Conservation (phyloP, 2,888 invertebrate genomes). For the Venustoraphidia nigricollis region DNA sequence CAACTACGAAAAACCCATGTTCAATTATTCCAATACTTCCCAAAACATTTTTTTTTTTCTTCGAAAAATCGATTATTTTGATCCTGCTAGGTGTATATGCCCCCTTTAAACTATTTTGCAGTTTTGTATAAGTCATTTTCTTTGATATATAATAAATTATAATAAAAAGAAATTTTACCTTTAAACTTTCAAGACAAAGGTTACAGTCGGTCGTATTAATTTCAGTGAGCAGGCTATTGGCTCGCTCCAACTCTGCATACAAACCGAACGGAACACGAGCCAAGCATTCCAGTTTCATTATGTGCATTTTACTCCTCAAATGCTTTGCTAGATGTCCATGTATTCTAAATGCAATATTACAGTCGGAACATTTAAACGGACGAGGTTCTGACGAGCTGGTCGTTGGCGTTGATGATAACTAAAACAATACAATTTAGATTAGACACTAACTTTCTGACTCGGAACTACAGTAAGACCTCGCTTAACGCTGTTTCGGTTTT, state of each 20-base stretch:
- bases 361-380: constrained; percentile 91
- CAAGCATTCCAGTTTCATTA: constrained; percentile 81
- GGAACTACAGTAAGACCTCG: too few species aligned
- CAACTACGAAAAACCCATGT: too few species aligned
- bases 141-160: background rate
- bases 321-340: constrained; percentile 96
- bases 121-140: too few species aligned
- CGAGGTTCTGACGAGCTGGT: constrained; percentile 79
- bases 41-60: too few species aligned
- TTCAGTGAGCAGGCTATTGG: constrained; percentile 78
- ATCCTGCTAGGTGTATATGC: too few species aligned
- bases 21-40: too few species aligned
- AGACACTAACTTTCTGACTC: too few species aligned
- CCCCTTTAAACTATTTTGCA: too few species aligned
- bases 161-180: constrained; percentile 29
- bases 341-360: constrained; percentile 89
- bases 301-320: constrained; percentile 89
- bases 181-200: constrained; percentile 78
- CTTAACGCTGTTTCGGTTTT: too few species aligned
- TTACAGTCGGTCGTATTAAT: constrained; percentile 95
- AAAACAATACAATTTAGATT: background rate
- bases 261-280: constrained; percentile 89
- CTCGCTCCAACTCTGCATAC: constrained; percentile 85
- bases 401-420: constrained; percentile 38
- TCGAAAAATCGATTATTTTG: too few species aligned